phyloP scores from a whole-genome alignment of 2,113 vertebrate genomes.

The Pygoscelis antarcticus region DNA sequence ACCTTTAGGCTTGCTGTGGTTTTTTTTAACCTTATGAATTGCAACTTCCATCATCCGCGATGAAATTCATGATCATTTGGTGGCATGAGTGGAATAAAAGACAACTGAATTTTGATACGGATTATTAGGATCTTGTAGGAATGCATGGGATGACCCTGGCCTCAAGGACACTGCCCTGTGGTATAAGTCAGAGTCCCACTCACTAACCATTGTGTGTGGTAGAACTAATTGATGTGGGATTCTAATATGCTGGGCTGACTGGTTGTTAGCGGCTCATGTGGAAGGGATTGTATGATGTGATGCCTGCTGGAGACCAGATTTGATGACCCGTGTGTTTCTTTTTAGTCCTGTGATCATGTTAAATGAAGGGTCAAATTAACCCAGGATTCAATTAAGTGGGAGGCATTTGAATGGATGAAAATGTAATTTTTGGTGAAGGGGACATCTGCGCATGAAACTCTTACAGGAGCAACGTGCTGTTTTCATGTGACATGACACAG shows the following conservation, averaged over 20 bases:
- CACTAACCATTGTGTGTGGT: background rate
- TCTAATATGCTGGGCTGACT: background rate
- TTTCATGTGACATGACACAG: background rate
- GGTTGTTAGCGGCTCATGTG: slow-evolving; percentile 5
- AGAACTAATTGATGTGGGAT: background rate
- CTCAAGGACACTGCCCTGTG: background rate
- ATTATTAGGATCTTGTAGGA: background rate
- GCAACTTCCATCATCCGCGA: background rate
- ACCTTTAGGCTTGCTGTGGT: background rate
- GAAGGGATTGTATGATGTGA: slow-evolving; percentile 42
- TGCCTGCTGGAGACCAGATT: slow-evolving; percentile 1
- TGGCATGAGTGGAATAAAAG: background rate
- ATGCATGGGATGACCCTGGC: background rate
- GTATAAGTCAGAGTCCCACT: background rate
- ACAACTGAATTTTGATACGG: background rate
- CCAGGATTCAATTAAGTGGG: slow-evolving; percentile 44
- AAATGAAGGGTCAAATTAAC: slow-evolving; percentile 61
- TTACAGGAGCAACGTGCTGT: background rate
- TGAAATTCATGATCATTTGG: background rate
- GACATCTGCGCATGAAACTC: slow-evolving; percentile 8
- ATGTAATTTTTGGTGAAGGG: slow-evolving; percentile 12
- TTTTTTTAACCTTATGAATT: background rate
- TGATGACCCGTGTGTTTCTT: slow-evolving; percentile 44
- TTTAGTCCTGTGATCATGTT: slow-evolving; percentile 48
- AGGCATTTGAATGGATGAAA: slow-evolving; percentile 25